A percentile compares a stretch with the other conserved stretches of the same genome.
These are phyloP conservation scores for Holothuria glaberrima DNA, from an alignment of 35 echinoderm and acorn worm species.

Conservation along the genomic window DNA sequence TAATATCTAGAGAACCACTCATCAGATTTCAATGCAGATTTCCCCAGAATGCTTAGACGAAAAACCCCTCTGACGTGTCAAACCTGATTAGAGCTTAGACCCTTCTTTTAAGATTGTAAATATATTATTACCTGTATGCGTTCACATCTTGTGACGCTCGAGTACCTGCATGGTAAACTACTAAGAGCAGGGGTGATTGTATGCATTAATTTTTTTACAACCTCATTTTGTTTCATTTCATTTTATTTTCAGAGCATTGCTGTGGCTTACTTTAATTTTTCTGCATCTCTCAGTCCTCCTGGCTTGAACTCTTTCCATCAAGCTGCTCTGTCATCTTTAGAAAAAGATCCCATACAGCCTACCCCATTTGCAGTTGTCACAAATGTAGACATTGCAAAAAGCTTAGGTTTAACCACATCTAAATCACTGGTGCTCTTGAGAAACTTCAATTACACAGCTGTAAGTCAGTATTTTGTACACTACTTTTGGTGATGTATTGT, in stretches of 20 bases:
- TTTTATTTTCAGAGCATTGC: conserved; percentile 66
- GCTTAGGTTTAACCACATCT: conserved; percentile 46
- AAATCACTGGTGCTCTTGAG: conserved; percentile 63
- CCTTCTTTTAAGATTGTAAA: too few relatives aligned
- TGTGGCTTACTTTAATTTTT: conserved; percentile 82
- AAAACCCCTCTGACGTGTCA: too few relatives aligned
- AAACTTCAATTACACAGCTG: conserved; percentile 78
- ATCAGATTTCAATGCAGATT: too few relatives aligned
- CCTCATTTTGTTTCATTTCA: not conserved
- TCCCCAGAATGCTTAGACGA: too few relatives aligned
- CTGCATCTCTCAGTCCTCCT: conserved; percentile 27
- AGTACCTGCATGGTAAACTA: too few relatives aligned
- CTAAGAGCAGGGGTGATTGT: too few relatives aligned
- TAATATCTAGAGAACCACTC: too few relatives aligned
- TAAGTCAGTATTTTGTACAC: conserved; percentile 59
- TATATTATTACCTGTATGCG: too few relatives aligned
- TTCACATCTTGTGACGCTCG: too few relatives aligned
- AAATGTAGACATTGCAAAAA: conserved; percentile 63
- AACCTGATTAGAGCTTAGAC: too few relatives aligned
- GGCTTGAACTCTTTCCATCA: conserved; percentile 80
- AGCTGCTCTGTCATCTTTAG: conserved; percentile 68
- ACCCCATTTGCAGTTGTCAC: conserved; percentile 81
- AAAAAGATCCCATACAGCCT: conserved; percentile 82
- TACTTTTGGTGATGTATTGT: too few relatives aligned
- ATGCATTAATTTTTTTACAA: not conserved